These are phyloP conservation scores for Oceanodroma leucorhoa DNA, from an alignment of 2,797 vertebrate species.

Conservation along the genomic window DNA sequence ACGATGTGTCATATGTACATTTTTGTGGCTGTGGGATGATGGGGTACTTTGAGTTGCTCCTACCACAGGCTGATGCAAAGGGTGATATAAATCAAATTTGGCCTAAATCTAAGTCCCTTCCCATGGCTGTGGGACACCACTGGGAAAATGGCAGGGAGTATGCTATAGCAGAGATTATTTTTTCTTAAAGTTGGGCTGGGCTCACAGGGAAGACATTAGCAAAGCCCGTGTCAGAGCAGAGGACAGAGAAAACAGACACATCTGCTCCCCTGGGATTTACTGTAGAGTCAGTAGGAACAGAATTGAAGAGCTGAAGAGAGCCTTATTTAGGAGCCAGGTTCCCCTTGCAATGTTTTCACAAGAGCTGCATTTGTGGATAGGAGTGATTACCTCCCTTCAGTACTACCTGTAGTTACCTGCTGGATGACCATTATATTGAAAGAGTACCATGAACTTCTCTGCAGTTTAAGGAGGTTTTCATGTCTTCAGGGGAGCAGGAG, in stretches of 20 bases:
- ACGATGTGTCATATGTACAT: rapidly evolving
- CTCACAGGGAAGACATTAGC: background rate
- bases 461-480: background rate
- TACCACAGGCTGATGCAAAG: background rate
- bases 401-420: background rate
- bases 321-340: background rate
- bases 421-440: background rate
- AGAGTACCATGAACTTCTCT: background rate
- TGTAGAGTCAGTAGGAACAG: background rate
- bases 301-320: background rate
- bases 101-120: background rate
- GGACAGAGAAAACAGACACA: background rate
- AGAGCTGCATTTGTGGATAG: background rate
- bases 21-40: background rate
- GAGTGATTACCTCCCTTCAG: background rate
- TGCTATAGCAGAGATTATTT: background rate
- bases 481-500: background rate
- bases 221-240: background rate
- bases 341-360: background rate
- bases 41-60: background rate
- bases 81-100: background rate
- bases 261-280: background rate
- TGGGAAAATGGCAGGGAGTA: background rate
- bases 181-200: background rate
- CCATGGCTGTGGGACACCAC: background rate